phyloP scores from a whole-genome alignment of 2,888 invertebrate species.

The Suillia variegata region DNA sequence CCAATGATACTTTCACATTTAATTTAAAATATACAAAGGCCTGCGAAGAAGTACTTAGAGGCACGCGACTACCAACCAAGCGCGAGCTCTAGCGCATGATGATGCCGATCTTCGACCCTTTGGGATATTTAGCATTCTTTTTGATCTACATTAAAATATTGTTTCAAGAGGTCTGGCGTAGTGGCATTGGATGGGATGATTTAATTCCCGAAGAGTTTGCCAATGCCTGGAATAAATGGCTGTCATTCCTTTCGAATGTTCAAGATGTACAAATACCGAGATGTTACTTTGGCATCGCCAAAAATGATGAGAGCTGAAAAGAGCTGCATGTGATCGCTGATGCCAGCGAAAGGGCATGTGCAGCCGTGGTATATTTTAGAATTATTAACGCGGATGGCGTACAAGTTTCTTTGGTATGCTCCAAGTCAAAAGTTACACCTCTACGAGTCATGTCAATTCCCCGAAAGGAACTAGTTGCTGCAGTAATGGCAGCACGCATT shows the following conservation, averaged over 20 bases:
- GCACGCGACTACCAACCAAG: constrained; percentile 23
- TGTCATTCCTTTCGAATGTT: constrained; percentile 9
- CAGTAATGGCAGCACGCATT: constrained; percentile 31
- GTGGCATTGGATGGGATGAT: constrained; percentile 27
- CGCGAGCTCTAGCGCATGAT: constrained; percentile 24
- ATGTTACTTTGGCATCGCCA: constrained; percentile 17
- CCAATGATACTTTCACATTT: constrained; percentile 21
- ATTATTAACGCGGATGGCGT: constrained; percentile 5
- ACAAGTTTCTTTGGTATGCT: constrained; percentile 25
- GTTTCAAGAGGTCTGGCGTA: constrained; percentile 29
- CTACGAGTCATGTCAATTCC: constrained; percentile 32
- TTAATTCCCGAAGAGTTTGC: constrained; percentile 13
- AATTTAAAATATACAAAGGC: constrained; percentile 24
- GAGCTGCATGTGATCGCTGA: constrained; percentile 23
- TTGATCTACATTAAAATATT: constrained; percentile 27
- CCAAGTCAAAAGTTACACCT: constrained; percentile 37
- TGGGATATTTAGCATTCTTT: constrained; percentile 22
- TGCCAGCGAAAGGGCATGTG: constrained; percentile 31
- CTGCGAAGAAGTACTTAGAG: constrained; percentile 14
- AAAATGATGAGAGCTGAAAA: background rate
- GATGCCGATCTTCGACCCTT: constrained; percentile 30
- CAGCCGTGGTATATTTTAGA: constrained; percentile 33
- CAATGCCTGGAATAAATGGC: constrained; percentile 22
- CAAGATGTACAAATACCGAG: constrained; percentile 22
- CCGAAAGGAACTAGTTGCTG: constrained; percentile 34